Percentiles rank a stretch among this genome's conserved stretches.
These are phyloP conservation scores for Idaea biselata DNA, from an alignment of 2,888 invertebrate genomes.

Conservation along the genomic window DNA sequence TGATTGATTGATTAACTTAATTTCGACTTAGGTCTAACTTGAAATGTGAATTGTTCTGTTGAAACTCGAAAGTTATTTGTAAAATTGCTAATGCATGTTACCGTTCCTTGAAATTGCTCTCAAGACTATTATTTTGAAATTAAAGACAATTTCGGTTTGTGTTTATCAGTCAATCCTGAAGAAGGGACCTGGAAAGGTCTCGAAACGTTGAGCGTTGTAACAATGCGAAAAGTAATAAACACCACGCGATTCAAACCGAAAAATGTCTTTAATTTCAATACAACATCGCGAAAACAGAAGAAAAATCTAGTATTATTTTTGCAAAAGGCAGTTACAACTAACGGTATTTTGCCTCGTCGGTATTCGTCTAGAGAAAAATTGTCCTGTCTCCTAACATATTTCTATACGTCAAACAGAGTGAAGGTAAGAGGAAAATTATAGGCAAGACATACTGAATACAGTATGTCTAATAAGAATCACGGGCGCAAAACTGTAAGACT, in stretches of 20 bases:
- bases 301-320: neutral
- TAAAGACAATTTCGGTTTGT: no score
- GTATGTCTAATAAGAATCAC: no score
- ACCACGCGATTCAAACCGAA: no score
- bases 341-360: neutral
- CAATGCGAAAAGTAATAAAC: no score
- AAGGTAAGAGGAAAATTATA: neutral
- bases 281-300: no score
- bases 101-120: neutral
- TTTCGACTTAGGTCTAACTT: conserved; percentile 29
- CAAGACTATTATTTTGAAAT: neutral
- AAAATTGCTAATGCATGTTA: conserved; percentile 1
- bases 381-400: neutral
- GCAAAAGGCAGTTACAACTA: neutral
- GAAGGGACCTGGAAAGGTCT: no score
- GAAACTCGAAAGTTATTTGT: conserved; percentile 11
- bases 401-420: neutral
- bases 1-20: conserved; percentile 51
- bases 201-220: no score
- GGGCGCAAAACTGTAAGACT: no score
- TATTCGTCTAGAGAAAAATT: neutral
- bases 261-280: no score
- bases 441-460: no score
- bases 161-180: no score
- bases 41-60: conserved; percentile 20